A percentile compares a stretch with the other conserved stretches of the same genome.
Conservation (phyloP, 2,113 vertebrate species). For the Centropus bengalensis region DNA sequence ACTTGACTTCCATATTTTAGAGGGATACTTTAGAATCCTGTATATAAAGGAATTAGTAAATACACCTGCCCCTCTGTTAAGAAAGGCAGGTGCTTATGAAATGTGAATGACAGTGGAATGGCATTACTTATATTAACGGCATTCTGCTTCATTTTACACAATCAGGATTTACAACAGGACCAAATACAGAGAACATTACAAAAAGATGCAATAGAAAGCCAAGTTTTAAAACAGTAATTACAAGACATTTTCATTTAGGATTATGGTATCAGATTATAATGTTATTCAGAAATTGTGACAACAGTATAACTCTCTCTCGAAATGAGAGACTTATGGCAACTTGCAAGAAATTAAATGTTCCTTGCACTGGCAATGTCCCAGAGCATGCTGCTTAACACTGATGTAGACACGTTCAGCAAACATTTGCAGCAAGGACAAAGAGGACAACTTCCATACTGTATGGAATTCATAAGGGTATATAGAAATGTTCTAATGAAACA, state of each 20-base stretch:
- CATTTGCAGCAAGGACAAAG: neutral
- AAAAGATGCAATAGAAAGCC: neutral
- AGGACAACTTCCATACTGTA: neutral
- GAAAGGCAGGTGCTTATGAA: neutral
- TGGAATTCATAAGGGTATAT: neutral
- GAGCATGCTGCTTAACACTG: neutral
- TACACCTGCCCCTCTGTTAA: neutral
- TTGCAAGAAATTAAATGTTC: neutral
- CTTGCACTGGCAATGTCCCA: neutral
- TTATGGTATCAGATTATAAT: neutral
- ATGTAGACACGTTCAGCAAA: neutral
- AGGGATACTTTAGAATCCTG: too few species aligned
- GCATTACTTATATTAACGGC: neutral
- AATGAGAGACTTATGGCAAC: neutral
- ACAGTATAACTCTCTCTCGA: neutral
- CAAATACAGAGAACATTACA: neutral
- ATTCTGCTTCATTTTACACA: neutral
- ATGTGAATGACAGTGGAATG: neutral
- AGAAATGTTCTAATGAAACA: neutral
- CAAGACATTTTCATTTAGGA: neutral
- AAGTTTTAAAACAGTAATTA: neutral
- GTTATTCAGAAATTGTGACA: neutral
- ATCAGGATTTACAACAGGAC: neutral
- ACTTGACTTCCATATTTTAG: too few species aligned
- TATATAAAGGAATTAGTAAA: neutral